phyloP scores from a whole-genome alignment of 2,113 vertebrate species.

The Diadophis punctatus region DNA sequence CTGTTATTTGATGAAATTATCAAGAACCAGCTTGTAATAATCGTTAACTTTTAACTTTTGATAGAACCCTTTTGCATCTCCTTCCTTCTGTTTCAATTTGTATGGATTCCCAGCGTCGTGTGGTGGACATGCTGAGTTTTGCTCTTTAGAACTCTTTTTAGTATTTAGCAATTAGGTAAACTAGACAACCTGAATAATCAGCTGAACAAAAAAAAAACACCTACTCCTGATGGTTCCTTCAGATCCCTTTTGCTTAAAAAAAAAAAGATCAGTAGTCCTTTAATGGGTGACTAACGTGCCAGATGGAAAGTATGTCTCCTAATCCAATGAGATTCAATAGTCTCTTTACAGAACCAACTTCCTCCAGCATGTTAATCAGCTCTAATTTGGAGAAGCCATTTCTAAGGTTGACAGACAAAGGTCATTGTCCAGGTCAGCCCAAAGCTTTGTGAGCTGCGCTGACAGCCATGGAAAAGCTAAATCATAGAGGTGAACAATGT shows the following conservation, averaged over 20 bases:
- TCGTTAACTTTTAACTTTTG: constrained; percentile 1
- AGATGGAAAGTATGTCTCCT: constrained; percentile 9
- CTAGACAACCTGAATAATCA: neutral
- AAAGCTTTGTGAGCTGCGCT: constrained; percentile 10
- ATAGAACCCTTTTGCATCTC: neutral
- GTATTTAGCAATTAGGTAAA: neutral
- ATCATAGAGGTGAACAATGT: constrained; percentile 14
- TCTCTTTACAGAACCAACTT: constrained; percentile 16
- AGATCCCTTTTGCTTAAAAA: neutral
- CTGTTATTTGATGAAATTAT: neutral
- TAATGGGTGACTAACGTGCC: neutral
- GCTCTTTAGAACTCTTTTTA: constrained; percentile 1
- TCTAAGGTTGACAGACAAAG: constrained; percentile 19
- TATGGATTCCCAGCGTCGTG: neutral
- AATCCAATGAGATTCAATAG: neutral
- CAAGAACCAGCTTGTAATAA: neutral
- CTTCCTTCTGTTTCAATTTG: constrained; percentile 1
- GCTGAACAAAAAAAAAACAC: neutral
- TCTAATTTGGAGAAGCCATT: constrained; percentile 21
- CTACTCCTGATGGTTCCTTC: neutral
- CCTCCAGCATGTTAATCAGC: constrained; percentile 18
- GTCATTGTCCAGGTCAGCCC: constrained; percentile 16
- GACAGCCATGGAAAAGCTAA: constrained; percentile 10
- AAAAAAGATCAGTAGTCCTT: constrained; percentile 3
- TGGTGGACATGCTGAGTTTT: neutral